These are phyloP conservation scores for Pseudoatta argentina DNA, from an alignment of 1,140 invertebrate species.

Conservation along the genomic window DNA sequence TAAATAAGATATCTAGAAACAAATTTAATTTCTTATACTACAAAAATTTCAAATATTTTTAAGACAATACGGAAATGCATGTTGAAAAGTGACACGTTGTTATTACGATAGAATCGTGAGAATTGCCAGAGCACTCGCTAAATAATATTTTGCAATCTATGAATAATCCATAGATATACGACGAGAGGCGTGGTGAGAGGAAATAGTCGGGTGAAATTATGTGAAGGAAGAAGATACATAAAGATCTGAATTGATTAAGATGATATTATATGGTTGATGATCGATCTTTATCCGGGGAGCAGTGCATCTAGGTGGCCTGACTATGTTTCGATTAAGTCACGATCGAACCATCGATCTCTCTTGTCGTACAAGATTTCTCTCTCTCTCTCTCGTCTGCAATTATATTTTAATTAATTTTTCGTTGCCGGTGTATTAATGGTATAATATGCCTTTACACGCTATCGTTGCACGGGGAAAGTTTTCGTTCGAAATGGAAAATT, in stretches of 20 bases:
- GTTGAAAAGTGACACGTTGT: not conserved
- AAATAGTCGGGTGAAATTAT: slow-evolving; percentile 52
- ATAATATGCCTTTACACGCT: slow-evolving; percentile 43
- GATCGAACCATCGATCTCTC: slow-evolving; percentile 65
- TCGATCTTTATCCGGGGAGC: slow-evolving; percentile 65
- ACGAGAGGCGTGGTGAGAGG: slow-evolving; percentile 39
- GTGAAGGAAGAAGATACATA: slow-evolving; percentile 20
- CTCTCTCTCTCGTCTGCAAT: slow-evolving; percentile 63
- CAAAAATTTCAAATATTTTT: not conserved
- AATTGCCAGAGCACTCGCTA: not conserved
- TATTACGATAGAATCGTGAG: not conserved
- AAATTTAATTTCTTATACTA: not conserved
- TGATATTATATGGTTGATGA: slow-evolving; percentile 61
- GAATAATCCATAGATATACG: slow-evolving; percentile 3
- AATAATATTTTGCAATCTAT: slow-evolving; percentile 39
- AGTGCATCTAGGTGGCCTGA: slow-evolving; percentile 71
- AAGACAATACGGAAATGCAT: not conserved
- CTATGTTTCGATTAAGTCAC: slow-evolving; percentile 74
- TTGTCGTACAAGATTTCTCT: not conserved
- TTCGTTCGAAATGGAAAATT: slow-evolving; percentile 4
- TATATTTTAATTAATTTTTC: slow-evolving; percentile 76
- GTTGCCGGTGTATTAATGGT: slow-evolving; percentile 49
- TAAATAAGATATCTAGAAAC: not conserved
- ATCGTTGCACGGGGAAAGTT: slow-evolving; percentile 11
- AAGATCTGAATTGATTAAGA: slow-evolving; percentile 75